Percentiles rank a stretch among this genome's conserved stretches.
These are phyloP conservation scores for Nephrocerus scutellatus DNA, from an alignment of 2,888 invertebrate genomes.

Conservation along the genomic window DNA sequence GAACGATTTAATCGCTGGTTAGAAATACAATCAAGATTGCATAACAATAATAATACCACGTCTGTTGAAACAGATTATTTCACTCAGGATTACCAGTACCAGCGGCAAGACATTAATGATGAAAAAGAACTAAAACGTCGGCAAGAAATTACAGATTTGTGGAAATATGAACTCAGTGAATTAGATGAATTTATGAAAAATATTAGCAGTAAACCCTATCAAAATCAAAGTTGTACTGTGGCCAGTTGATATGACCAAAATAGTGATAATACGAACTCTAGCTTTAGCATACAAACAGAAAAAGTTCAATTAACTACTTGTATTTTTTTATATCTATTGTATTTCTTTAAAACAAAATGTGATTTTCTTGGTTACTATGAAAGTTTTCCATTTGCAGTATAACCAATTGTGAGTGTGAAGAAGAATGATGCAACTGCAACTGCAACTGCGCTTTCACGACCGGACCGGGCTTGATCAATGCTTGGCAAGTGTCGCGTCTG, in stretches of 20 bases:
- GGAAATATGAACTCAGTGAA: conserved; percentile 52
- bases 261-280: too few species aligned
- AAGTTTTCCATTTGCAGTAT: conserved; percentile 49
- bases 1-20: conserved; percentile 52
- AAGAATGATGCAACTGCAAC: too few species aligned
- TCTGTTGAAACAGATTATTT: conserved; percentile 21
- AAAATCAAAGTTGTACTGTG: too few species aligned
- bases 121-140: conserved; percentile 31
- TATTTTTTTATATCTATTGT: too few species aligned
- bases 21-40: conserved; percentile 42
- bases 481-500: too few species aligned
- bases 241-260: too few species aligned
- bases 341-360: conserved; percentile 27
- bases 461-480: too few species aligned
- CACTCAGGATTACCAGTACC: conserved; percentile 2
- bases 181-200: conserved; percentile 55
- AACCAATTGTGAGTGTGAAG: too few species aligned
- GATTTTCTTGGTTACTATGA: conserved; percentile 39
- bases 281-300: too few species aligned
- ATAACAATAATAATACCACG: conserved; percentile 1
- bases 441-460: too few species aligned
- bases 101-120: conserved; percentile 19
- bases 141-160: conserved; percentile 36
- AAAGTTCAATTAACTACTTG: too few species aligned
- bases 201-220: conserved; percentile 24